Percentiles rank a stretch among this genome's conserved stretches.
Conservation (phyloP, 2,113 vertebrate species). For the Toxostoma redivivum region DNA sequence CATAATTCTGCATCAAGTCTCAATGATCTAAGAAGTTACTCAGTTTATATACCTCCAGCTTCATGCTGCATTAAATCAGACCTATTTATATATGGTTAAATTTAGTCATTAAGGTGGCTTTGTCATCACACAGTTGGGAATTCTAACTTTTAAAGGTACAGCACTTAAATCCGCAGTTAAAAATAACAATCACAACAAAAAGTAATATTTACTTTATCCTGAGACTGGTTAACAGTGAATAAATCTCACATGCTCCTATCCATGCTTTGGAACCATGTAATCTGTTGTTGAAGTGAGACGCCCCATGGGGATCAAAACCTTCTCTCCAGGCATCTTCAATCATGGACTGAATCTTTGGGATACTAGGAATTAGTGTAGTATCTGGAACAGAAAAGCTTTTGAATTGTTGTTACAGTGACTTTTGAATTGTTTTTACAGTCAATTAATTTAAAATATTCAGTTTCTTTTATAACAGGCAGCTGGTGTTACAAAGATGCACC, state of each 20-base stretch:
- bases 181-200: not conserved
- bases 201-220: conserved; percentile 79
- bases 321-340: conserved; percentile 91
- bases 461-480: not conserved
- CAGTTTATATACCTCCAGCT: not conserved
- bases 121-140: not conserved
- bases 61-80: not conserved
- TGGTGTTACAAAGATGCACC: not conserved
- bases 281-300: conserved; percentile 83
- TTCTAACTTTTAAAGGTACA: not conserved
- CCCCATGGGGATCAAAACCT: conserved; percentile 92
- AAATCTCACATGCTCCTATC: conserved; percentile 97
- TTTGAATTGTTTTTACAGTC: not conserved
- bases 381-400: conserved; percentile 66
- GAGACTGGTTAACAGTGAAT: conserved; percentile 84
- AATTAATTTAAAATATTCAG: not conserved
- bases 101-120: not conserved
- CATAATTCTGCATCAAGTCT: not conserved
- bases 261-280: conserved; percentile 88
- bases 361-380: conserved; percentile 77
- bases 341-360: conserved; percentile 88
- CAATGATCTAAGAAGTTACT: not conserved
- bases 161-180: not conserved
- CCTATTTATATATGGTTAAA: not conserved
- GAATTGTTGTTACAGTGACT: not conserved